phyloP scores from a whole-genome alignment of 2,797 vertebrate genomes.

The Florisuga fusca region DNA sequence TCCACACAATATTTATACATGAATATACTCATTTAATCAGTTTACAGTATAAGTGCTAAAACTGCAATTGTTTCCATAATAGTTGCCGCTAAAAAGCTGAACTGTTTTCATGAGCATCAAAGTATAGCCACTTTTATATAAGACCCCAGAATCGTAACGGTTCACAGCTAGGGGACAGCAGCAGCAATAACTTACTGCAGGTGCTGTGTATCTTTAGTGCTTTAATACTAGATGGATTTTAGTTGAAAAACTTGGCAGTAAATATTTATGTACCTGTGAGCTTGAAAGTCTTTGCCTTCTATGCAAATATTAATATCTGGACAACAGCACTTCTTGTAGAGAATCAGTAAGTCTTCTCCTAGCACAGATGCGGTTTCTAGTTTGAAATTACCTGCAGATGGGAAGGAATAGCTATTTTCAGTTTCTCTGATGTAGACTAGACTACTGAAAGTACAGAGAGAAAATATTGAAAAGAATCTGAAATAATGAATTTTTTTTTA shows the following conservation, averaged over 20 bases:
- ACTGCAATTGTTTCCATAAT: not conserved
- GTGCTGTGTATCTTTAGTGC: too few relatives aligned
- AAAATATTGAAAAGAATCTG: not conserved
- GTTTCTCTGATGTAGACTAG: not conserved
- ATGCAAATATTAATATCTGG: conserved; percentile 90
- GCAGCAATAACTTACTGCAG: not conserved
- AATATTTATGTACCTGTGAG: conserved; percentile 87
- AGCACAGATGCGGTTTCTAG: conserved; percentile 87
- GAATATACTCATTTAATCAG: not conserved
- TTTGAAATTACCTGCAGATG: conserved; percentile 66
- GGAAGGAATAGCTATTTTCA: conserved; percentile 20
- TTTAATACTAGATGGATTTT: not conserved
- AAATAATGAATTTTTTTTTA: not conserved
- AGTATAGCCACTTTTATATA: not conserved
- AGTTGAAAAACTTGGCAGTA: not conserved
- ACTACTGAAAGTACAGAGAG: not conserved
- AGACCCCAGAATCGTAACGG: not conserved
- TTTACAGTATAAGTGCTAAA: not conserved
- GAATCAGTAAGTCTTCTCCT: conserved; percentile 88
- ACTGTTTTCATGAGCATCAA: not conserved
- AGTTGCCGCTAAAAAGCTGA: not conserved
- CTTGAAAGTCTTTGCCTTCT: conserved; percentile 87
- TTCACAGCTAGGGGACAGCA: not conserved
- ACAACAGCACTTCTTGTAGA: conserved; percentile 84
- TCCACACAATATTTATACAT: not conserved